Evolutionary conservation across 2,113 vertebrate genomes (phyloP), one percentile per base, ranked within the genome.

Genomic region (Saguinus midas): DNA sequence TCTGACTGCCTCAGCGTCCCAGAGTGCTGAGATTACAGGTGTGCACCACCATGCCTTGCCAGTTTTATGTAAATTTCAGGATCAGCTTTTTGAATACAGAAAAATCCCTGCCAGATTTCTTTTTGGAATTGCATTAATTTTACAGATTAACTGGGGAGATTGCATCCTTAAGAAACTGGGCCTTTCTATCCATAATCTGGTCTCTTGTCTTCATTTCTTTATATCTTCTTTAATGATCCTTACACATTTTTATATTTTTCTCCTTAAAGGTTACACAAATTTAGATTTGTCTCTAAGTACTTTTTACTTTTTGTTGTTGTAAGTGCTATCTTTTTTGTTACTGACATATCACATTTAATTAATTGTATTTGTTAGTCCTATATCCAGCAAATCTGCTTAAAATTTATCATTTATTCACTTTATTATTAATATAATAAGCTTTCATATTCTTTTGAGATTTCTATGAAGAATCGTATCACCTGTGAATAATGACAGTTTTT

Each of bases 291-390:
- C 75, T 58, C 64, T 81, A 78, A 68, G 27, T 29, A 78, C 32
- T 78, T 95, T 95, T 35, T 57, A 14, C 40, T 64, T 68, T 66
- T 83, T 55, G 17, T 61, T 89, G 82, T 80, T 86, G 61, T 52
- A 91, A 72, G 43, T 73, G 27, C 73, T 68, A 17, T 50, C 18
- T 8, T 66, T 90, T 91, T 91, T 73, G 27, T 80, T 72, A 52
- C 21, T 83, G 55, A 58, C 50, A 80, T 52, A 27, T 35, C 85
- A 72, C 72, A 86, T 72, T 35, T 50, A 76, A 52, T 92, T 85
- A 58, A 90, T 85, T 90, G 76, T 90, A 72, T 75, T 73, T 81
- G 52, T 70, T 95, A 85, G 48, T 91, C 72, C 85, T 40, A 58
- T 57, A 91, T 27, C 72, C 50, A 85, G 18, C 48, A 85, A 72